Conservation (phyloP, 1,140 invertebrate species). For the Cylas formicarius region DNA sequence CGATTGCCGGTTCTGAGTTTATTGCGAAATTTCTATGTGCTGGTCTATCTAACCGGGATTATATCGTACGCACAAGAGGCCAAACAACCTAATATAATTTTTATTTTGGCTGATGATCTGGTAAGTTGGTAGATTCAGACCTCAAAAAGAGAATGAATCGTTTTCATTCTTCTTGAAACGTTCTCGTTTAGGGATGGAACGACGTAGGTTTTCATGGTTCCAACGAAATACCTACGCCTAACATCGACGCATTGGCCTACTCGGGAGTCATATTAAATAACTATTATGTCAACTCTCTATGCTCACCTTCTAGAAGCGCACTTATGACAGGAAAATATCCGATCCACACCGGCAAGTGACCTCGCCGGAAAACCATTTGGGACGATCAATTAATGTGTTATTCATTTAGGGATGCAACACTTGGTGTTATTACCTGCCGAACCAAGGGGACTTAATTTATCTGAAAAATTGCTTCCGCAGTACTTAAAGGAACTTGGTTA, state of each 20-base stretch:
- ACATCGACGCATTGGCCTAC: conserved; percentile 79
- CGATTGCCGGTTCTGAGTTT: too few relatives aligned
- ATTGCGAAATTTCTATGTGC: too few relatives aligned
- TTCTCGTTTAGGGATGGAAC: conserved; percentile 68
- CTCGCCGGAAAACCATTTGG: too few relatives aligned
- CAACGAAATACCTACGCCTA: conserved; percentile 78
- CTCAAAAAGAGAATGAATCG: background rate
- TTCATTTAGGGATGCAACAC: conserved; percentile 76
- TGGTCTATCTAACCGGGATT: too few relatives aligned
- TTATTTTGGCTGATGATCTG: conserved; percentile 67
- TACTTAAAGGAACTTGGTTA: conserved; percentile 77
- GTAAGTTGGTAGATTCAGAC: conserved; percentile 39
- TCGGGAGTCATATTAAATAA: conserved; percentile 73
- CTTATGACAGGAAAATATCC: conserved; percentile 85
- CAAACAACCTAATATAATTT: conserved; percentile 62
- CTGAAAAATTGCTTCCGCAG: conserved; percentile 72
- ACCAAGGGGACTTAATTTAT: conserved; percentile 69
- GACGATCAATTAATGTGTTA: too few relatives aligned
- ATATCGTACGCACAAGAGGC: too few relatives aligned
- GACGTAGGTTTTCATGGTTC: conserved; percentile 91
- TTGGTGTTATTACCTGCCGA: conserved; percentile 67
- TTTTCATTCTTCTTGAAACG: conserved; percentile 16
- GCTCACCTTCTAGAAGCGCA: conserved; percentile 68
- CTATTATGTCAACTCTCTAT: conserved; percentile 73
- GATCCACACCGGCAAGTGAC: conserved; percentile 80